Base-by-base conservation (phyloP, 2,888 invertebrate species). In the Microctonus hyperodae region DNA sequence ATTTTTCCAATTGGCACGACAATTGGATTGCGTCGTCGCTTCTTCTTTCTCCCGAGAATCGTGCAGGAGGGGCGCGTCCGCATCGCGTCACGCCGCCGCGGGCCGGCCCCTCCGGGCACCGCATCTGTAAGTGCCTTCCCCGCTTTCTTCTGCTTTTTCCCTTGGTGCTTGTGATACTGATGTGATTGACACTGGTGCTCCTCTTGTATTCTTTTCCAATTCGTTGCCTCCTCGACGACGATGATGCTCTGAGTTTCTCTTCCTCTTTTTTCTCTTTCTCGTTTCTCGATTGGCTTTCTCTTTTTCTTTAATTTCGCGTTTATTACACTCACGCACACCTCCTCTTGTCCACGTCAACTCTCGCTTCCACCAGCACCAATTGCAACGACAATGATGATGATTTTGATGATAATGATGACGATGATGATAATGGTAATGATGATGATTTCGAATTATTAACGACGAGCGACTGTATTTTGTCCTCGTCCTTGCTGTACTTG, bases 11-110 rank as follows among this genome's bases (percentile, higher is more conserved):
- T 55, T 40, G 53, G 58, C 31, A 60, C 33, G 35, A 23, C 50
- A 50, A 22, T 50, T 28, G 23, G 25, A 23, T 59, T 62, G 57
- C 62, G 65, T 65, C 65, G 72, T 74, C 70, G 23, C 11, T 76
- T 78, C 76, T 76, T 80, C 73, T 74, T 78, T 74, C 72, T 75
- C 62, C 69, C 59, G 69, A 68, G 53, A 61, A 60, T 64, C 63
- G 59, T 69, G 75, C 65, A 75, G 78, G 78, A 77, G 77, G 77
- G 77, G 79, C 83, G 79, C 79, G 80, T 80, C 81, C 82, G 83
- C 83, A 83, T 82, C 81, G 81, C 82, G 83, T 83, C 83, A 83
- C 83, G 83, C 82, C 82, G 78, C 83, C 81, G 79, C 82, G 77
- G 77, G 75, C 79, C 78, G 78, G 78, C 78, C 78, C 76, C 79